These are phyloP conservation scores for Ypsolopha sequella DNA, from an alignment of 2,888 invertebrate species.

Conservation along the genomic window DNA sequence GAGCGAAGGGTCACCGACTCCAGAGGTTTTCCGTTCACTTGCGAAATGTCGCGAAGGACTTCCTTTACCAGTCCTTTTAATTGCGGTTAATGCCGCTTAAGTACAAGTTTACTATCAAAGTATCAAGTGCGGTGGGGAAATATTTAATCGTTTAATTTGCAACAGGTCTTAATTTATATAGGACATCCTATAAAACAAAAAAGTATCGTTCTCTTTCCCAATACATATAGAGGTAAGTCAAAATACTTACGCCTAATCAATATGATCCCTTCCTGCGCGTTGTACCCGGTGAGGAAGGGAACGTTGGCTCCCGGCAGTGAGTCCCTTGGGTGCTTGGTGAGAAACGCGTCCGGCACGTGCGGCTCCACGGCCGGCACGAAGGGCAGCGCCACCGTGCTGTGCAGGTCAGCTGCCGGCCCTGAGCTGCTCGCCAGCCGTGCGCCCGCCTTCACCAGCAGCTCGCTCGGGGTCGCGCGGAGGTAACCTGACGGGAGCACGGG, in stretches of 20 bases:
- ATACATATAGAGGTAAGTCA: too few relatives aligned
- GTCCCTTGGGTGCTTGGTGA: slow-evolving; percentile 61
- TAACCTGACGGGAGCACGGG: too few relatives aligned
- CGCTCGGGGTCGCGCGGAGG: slow-evolving; percentile 70
- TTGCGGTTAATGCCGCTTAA: neutral
- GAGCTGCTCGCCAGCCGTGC: slow-evolving; percentile 59
- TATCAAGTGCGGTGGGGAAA: too few relatives aligned
- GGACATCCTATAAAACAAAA: too few relatives aligned
- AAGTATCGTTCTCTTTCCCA: neutral
- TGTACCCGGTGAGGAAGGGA: slow-evolving; percentile 74
- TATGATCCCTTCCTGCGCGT: slow-evolving; percentile 75
- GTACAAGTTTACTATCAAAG: neutral
- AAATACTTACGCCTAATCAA: slow-evolving; percentile 66
- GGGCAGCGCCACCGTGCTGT: slow-evolving; percentile 71
- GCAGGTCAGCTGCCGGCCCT: slow-evolving; percentile 50
- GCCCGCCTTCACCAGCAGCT: slow-evolving; percentile 70
- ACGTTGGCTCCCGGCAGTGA: slow-evolving; percentile 65
- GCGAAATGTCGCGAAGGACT: slow-evolving; percentile 7
- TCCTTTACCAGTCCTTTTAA: slow-evolving; percentile 5
- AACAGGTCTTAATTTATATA: too few relatives aligned
- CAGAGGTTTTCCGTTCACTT: slow-evolving; percentile 1
- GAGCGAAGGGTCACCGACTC: neutral
- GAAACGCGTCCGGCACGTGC: slow-evolving; percentile 50
- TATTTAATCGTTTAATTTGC: too few relatives aligned
- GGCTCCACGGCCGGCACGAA: slow-evolving; percentile 71